A percentile compares a stretch with the other conserved stretches of the same genome.
Conservation (phyloP, 2,888 invertebrate genomes). For the Eupithecia dodoneata region DNA sequence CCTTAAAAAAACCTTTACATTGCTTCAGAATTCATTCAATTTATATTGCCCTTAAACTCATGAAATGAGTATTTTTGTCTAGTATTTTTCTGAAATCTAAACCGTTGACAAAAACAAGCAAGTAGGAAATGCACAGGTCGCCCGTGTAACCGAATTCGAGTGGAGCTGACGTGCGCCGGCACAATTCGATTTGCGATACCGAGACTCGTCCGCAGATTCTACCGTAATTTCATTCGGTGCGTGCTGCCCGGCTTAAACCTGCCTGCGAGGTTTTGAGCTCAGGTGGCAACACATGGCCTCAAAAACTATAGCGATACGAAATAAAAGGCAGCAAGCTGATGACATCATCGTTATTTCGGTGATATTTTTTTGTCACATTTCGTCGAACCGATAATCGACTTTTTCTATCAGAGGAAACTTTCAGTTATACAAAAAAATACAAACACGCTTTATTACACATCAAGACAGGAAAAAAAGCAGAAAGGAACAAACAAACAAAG, state of each 20-base stretch:
- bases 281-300: slow-evolving; percentile 2
- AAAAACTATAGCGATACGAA: not conserved
- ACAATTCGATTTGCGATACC: slow-evolving; percentile 55
- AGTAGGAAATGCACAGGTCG: slow-evolving; percentile 42
- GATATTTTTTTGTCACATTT: not conserved
- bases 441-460: too few relatives aligned
- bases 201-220: slow-evolving; percentile 49
- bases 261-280: slow-evolving; percentile 22
- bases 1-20: not conserved
- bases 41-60: not conserved
- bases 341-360: not conserved
- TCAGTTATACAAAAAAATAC: too few relatives aligned
- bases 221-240: slow-evolving; percentile 42
- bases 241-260: slow-evolving; percentile 28
- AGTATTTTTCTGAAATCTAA: slow-evolving; percentile 9
- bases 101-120: slow-evolving; percentile 34
- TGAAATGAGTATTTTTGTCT: not conserved
- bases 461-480: too few relatives aligned
- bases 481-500: too few relatives aligned
- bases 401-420: not conserved
- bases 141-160: slow-evolving; percentile 47
- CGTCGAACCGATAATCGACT: not conserved
- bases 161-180: slow-evolving; percentile 34
- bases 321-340: not conserved
- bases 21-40: not conserved